A percentile compares a stretch with the other conserved stretches of the same genome.
Evolutionary conservation across 1,140 invertebrate genomes (phyloP).

Genomic region (Pentalonia nigronervosa): DNA sequence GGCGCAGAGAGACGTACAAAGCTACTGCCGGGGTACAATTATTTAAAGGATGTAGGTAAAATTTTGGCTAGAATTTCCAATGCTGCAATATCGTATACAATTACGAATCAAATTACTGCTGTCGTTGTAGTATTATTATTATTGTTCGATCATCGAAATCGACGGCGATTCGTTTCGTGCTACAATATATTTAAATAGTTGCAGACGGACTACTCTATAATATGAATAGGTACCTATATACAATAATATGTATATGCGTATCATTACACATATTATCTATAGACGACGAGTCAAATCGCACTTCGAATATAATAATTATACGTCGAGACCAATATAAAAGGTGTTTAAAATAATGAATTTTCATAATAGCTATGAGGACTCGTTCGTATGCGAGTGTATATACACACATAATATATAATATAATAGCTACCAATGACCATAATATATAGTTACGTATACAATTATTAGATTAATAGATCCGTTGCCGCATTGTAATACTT

Average conservation of each 20-base stretch:
- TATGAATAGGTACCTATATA: not conserved
- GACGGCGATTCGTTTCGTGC: not conserved
- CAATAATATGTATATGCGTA: not conserved
- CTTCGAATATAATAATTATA: not conserved
- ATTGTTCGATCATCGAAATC: not conserved
- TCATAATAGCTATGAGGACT: not conserved
- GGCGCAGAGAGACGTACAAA: too few relatives aligned
- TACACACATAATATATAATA: not conserved
- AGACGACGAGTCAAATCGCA: not conserved
- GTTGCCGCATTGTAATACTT: not conserved
- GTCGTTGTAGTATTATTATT: not conserved
- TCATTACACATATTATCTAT: not conserved
- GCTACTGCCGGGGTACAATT: not conserved
- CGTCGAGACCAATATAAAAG: not conserved
- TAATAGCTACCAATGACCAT: not conserved
- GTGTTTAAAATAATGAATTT: conserved; percentile 13
- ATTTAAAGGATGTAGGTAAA: too few relatives aligned
- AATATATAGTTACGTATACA: not conserved
- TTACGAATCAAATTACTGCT: not conserved
- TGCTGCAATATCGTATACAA: not conserved
- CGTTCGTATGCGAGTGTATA: not conserved
- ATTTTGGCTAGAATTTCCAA: not conserved
- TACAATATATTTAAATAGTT: not conserved
- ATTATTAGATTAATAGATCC: conserved; percentile 32
- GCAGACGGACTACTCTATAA: not conserved